Percentiles rank a stretch among this genome's conserved stretches.
These are phyloP conservation scores for Diuraphis noxia DNA, from an alignment of 1,140 invertebrate species.

Conservation along the genomic window DNA sequence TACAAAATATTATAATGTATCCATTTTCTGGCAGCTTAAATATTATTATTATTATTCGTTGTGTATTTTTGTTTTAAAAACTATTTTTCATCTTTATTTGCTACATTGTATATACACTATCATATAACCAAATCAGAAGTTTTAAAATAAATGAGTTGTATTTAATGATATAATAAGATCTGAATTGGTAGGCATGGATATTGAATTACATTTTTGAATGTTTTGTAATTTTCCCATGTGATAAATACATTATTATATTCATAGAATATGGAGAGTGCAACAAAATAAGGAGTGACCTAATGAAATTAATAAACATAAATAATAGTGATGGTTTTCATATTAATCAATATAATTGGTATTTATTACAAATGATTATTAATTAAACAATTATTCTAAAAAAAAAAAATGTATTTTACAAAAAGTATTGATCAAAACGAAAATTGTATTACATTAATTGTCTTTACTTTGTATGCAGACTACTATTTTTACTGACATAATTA, in stretches of 20 bases:
- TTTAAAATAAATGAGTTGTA: background rate
- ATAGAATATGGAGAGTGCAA: background rate
- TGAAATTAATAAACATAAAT: background rate
- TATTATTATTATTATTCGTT: no score
- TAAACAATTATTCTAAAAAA: background rate
- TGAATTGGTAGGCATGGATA: background rate
- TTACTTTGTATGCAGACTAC: background rate
- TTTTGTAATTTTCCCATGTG: background rate
- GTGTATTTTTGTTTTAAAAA: background rate
- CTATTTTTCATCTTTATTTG: no score
- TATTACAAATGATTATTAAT: no score
- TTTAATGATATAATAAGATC: background rate
- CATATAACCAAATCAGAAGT: background rate
- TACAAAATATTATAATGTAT: background rate
- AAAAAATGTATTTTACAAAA: no score
- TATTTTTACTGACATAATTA: background rate
- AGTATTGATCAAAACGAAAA: background rate
- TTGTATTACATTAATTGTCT: background rate
- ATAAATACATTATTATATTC: background rate
- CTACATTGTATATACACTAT: no score
- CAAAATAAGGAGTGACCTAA: background rate
- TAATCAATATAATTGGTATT: background rate
- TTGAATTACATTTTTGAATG: background rate
- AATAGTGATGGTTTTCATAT: background rate
- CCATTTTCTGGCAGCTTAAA: background rate